Evolutionary conservation across 1,140 invertebrate genomes (phyloP), one percentile per base, ranked within the genome.

Genomic region (Limonius californicus): DNA sequence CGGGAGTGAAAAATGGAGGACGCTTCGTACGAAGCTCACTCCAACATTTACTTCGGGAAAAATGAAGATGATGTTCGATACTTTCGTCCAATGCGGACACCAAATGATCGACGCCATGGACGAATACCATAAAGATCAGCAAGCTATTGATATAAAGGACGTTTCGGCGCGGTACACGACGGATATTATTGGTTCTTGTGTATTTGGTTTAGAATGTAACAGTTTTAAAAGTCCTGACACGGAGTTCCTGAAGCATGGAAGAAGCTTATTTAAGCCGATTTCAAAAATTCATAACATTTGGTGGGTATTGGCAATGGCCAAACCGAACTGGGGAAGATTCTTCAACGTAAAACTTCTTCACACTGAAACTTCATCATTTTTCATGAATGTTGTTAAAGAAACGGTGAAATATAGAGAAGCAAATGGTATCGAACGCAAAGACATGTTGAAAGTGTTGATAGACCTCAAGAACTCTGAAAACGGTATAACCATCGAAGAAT

Each of bases 141-240:
- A 72, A 56, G 75, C 68, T 7, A 72, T 82, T 30, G 81, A 83
- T 64, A 72, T 81, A 14, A 74, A 79, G 68, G 75, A 78, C 64
- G 32, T 79, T 0, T 69, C 79, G 53, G 76, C 74, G 1, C 76
- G 79, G 53, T 84, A 80, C 60, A 78, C 79, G 0, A 80, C 78
- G 4, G 81, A 84, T 64, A 76, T 82, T 11, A 84, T 84, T 57
- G 81, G 80, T 0, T 78, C 78, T 0, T 81, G 79, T 57, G 83
- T 79, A 1, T 86, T 85, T 68, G 84, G 83, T 0, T 69, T 85
- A 3, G 69, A 83, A 47, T 77, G 77, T 64, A 79, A 82, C 58
- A 71, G 78, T 6, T 64, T 85, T 12, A 69, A 72, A 27, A 74
- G 83, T 61, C 76, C 80, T 21, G 72, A 82, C 45, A 79, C 74